phyloP scores from a whole-genome alignment of 2,113 vertebrate genomes.

The Peromyscus maniculatus region DNA sequence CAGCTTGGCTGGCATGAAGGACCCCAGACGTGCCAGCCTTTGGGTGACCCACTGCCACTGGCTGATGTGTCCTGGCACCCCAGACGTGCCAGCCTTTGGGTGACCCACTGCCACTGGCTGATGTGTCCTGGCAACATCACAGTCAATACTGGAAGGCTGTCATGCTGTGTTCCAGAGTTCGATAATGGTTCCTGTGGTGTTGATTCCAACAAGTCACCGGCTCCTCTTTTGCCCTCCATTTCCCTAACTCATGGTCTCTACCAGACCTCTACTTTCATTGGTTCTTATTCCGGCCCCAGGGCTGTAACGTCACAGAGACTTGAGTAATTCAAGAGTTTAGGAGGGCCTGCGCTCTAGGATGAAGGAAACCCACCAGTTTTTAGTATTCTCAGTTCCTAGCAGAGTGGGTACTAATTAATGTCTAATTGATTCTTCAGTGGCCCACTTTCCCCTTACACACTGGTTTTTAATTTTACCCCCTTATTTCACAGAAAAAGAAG shows the following conservation, averaged over 20 bases:
- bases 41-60: neutral
- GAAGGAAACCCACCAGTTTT: neutral
- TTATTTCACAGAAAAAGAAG: constrained; percentile 24
- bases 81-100: neutral
- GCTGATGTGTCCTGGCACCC: neutral
- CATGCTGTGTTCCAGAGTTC: neutral
- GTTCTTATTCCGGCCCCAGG: neutral
- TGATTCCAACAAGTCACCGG: neutral
- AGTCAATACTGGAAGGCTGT: neutral
- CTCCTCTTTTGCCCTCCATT: neutral
- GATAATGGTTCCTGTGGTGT: neutral
- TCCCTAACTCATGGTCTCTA: neutral
- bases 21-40: neutral
- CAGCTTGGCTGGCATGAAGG: neutral
- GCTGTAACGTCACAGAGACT: neutral
- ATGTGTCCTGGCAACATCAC: neutral
- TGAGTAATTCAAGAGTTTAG: constrained; percentile 7
- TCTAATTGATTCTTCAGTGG: neutral
- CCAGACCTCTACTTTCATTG: neutral
- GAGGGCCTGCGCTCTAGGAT: neutral
- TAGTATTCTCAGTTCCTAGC: neutral
- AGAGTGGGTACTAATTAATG: neutral
- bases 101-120: neutral
- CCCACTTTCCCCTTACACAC: neutral
- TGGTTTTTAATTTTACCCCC: constrained; percentile 7